phyloP scores from a whole-genome alignment of 1,140 invertebrate genomes.

The Gerris buenoi region DNA sequence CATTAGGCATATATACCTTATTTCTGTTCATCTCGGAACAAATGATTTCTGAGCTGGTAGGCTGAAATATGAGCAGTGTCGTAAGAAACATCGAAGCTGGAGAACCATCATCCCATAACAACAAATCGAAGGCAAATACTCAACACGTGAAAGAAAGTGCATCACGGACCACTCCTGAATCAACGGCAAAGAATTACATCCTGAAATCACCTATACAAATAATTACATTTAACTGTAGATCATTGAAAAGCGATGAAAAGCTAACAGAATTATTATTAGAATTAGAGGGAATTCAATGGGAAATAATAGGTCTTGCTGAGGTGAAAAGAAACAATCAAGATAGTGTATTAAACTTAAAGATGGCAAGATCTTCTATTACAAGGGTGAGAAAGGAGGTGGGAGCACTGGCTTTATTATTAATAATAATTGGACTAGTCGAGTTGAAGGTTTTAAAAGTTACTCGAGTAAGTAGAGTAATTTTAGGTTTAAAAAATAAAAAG shows the following conservation, averaged over 20 bases:
- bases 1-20: too few species aligned
- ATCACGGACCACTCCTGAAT: too few species aligned
- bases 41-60: neutral
- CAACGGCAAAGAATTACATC: too few species aligned
- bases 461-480: neutral
- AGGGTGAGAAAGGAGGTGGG: neutral
- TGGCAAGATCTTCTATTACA: neutral
- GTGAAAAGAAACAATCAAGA: conserved; percentile 1
- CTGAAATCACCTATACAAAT: neutral
- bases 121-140: neutral
- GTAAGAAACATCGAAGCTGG: neutral
- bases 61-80: neutral
- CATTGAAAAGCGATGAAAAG: conserved; percentile 1
- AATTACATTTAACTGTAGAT: neutral
- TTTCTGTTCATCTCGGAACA: too few species aligned
- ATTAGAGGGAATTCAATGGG: too few species aligned
- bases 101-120: neutral
- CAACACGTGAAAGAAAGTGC: neutral
- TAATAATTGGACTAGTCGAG: neutral
- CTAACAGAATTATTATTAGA: conserved; percentile 1
- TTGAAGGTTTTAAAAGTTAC: conserved; percentile 1
- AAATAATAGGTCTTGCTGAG: neutral
- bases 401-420: neutral
- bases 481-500: neutral
- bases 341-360: too few species aligned